Conservation (phyloP, 2,113 vertebrate genomes). For the Glareola pratincola region DNA sequence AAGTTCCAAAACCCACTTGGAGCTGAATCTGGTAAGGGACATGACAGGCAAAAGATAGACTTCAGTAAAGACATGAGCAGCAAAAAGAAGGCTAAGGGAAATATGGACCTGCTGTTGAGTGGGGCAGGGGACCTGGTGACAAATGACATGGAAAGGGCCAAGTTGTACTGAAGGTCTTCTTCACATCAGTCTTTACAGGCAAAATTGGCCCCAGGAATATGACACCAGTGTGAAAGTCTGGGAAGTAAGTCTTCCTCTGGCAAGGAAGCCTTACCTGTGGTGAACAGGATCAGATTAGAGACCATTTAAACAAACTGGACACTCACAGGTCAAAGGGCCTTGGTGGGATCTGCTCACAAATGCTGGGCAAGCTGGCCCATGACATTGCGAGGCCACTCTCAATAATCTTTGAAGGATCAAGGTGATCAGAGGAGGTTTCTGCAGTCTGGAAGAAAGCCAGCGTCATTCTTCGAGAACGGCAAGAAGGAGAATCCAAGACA, state of each 20-base stretch:
- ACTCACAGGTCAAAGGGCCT: background rate
- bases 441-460: background rate
- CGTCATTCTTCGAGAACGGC: fast-evolving
- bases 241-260: background rate
- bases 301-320: background rate
- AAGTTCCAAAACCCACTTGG: background rate
- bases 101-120: background rate
- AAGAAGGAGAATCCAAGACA: background rate
- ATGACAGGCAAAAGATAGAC: background rate
- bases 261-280: fast-evolving
- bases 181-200: background rate
- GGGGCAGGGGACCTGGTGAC: background rate
- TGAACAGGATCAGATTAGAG: background rate
- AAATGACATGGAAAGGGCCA: background rate
- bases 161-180: background rate
- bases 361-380: background rate
- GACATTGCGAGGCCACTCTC: background rate
- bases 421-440: background rate
- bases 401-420: background rate
- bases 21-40: background rate
- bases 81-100: background rate
- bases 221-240: background rate
- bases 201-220: background rate
- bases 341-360: background rate
- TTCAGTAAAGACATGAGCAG: background rate